Percentiles rank a stretch among this genome's conserved stretches.
These are phyloP conservation scores for Diarsia mendica DNA, from an alignment of 2,888 invertebrate species.

Conservation along the genomic window DNA sequence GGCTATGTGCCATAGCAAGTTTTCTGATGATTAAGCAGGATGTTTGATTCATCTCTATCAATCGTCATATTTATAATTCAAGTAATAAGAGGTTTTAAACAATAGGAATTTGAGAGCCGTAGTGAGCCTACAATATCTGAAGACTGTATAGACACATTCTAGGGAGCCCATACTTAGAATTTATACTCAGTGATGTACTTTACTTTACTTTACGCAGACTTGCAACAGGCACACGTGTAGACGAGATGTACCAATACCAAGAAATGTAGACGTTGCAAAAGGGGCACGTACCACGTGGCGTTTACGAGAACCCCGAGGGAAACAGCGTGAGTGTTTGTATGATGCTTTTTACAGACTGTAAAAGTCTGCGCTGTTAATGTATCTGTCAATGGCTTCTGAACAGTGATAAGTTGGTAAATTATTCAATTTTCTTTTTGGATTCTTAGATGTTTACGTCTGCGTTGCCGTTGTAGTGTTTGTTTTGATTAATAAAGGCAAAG, in stretches of 20 bases:
- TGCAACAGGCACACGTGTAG: neutral
- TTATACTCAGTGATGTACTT: neutral
- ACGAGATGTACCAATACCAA: neutral
- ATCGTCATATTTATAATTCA: neutral
- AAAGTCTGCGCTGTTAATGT: conserved; percentile 8
- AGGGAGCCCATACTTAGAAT: neutral
- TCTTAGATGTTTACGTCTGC: neutral
- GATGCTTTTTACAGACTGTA: neutral
- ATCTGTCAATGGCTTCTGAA: neutral
- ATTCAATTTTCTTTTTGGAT: neutral
- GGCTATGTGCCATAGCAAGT: neutral
- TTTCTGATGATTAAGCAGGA: neutral
- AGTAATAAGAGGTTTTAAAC: too few relatives aligned
- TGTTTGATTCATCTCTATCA: neutral
- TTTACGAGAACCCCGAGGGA: neutral
- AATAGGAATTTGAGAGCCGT: neutral
- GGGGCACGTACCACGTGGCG: neutral
- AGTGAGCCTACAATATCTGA: neutral
- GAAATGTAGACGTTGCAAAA: neutral
- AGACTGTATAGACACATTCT: neutral
- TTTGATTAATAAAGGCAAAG: neutral
- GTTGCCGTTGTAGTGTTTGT: neutral
- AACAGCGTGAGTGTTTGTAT: neutral
- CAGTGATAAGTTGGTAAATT: neutral
- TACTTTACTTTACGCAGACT: neutral